A percentile compares a stretch with the other conserved stretches of the same genome.
Conservation (phyloP, 35 echinoderm and acorn worm genomes). For the Apostichopus parvimensis region DNA sequence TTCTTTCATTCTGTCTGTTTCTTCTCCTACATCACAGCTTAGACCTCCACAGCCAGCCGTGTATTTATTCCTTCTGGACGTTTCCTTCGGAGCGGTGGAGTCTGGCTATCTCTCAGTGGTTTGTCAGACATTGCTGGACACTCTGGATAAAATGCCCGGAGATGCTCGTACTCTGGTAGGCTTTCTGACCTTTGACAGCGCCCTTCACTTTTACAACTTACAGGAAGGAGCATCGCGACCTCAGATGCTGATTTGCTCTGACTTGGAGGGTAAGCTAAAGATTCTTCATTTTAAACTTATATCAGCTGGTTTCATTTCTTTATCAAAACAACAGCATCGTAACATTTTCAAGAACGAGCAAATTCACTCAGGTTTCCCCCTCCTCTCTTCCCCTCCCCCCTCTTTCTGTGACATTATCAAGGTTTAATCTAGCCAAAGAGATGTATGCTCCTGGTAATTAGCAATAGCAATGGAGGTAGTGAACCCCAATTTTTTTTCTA, state of each 20-base stretch:
- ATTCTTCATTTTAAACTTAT: background rate
- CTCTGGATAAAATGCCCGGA: conserved; percentile 83
- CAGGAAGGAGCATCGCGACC: conserved; percentile 87
- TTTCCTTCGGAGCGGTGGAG: conserved; percentile 92
- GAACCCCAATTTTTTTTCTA: too few species aligned
- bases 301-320: background rate
- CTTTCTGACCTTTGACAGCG: conserved; percentile 91
- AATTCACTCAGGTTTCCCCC: too few species aligned
- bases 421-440: too few species aligned
- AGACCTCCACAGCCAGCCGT: conserved; percentile 96
- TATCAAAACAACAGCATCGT: background rate
- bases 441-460: too few species aligned
- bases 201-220: conserved; percentile 96
- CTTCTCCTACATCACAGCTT: conserved; percentile 52
- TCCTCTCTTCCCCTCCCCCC: too few species aligned
- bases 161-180: conserved; percentile 90
- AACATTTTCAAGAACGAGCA: too few species aligned
- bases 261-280: conserved; percentile 77
- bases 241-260: conserved; percentile 96
- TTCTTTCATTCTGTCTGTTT: background rate
- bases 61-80: conserved; percentile 94
- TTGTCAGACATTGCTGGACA: conserved; percentile 83
- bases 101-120: conserved; percentile 89
- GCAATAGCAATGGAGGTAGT: too few species aligned
- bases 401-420: too few species aligned